Conservation (phyloP, 1,140 invertebrate genomes). For the Eumaeus atala region DNA sequence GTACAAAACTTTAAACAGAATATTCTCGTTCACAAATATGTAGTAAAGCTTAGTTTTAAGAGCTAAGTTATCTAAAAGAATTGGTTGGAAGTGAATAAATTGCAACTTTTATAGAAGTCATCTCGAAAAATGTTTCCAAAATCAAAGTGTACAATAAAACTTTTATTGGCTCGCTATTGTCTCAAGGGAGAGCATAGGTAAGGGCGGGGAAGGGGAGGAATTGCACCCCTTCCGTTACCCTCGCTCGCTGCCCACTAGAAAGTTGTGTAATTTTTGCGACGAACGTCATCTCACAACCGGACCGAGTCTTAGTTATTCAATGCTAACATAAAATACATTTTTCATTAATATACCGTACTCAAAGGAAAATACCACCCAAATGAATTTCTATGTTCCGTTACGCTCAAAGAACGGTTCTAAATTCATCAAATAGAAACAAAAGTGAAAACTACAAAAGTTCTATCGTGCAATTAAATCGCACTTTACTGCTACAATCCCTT, state of each 20-base stretch:
- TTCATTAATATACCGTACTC: slow-evolving; percentile 7
- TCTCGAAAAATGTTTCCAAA: slow-evolving; percentile 67
- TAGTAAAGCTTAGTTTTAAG: slow-evolving; percentile 36
- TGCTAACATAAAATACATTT: slow-evolving; percentile 20
- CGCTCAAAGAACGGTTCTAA: slow-evolving; percentile 38
- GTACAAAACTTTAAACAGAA: neutral
- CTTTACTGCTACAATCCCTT: slow-evolving; percentile 61
- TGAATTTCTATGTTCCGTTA: slow-evolving; percentile 31
- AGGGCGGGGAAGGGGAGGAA: slow-evolving; percentile 28
- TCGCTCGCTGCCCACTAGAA: slow-evolving; percentile 46
- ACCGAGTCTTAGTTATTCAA: slow-evolving; percentile 22
- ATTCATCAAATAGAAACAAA: slow-evolving; percentile 55
- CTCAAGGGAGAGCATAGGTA: slow-evolving; percentile 53
- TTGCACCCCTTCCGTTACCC: slow-evolving; percentile 22
- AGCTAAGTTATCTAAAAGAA: slow-evolving; percentile 50
- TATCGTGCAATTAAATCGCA: slow-evolving; percentile 65
- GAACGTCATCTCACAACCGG: slow-evolving; percentile 34
- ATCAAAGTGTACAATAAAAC: slow-evolving; percentile 70
- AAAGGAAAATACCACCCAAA: neutral
- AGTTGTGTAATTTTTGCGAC: slow-evolving; percentile 54
- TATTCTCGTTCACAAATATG: slow-evolving; percentile 22
- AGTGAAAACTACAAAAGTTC: slow-evolving; percentile 50
- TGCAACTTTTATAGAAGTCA: slow-evolving; percentile 68
- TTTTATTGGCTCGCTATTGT: slow-evolving; percentile 69
- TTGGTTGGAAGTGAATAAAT: slow-evolving; percentile 60